Evolutionary conservation across 2,113 vertebrate genomes (phyloP), one percentile per base, ranked within the genome.

Genomic region (Catharus bicknelli): DNA sequence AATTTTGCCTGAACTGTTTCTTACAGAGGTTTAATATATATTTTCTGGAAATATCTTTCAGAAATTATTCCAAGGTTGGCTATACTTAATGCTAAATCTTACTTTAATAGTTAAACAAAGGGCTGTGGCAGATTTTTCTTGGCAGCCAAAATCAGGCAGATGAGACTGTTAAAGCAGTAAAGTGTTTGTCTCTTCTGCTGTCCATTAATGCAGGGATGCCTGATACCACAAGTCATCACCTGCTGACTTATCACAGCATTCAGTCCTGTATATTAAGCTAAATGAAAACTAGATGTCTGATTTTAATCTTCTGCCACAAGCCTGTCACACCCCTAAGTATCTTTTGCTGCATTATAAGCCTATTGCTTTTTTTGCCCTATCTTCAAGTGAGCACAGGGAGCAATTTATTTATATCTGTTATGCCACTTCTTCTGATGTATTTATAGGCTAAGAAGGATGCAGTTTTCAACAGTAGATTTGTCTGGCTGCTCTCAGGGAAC

Each of bases 251-350:
- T 53, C 73, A 75, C 77, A 81, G 18, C 1, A 1, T 70, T 67
- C 48, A 70, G 73, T 54, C 38, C 43, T 53, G 48, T 75, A 25
- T 53, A 86, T 84, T 91, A 87, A 89, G 42, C 58, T 82, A 95
- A 94, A 92, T 85, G 78, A 92, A 92, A 94, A 72, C 22, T 76
- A 75, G 21, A 84, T 75, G 4, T 53, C 77, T 89, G 81, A 82
- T 94, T 81, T 95, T 74, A 84, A 94, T 83, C 91, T 95, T 78
- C 64, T 55, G 55, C n/a, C 53, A 81, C 7, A 32, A 92, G 32
- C 27, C 27, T 84, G 66, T 84, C 81, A 72, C 48, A 12, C 10
- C 48, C 30, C 36, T 84, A 75, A 95, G 57, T 72, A 72, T n/a
- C 6, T 92, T 95, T 72, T 72, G 11, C 58, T 20, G 40, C 22